phyloP scores from a whole-genome alignment of 2,888 invertebrate genomes.

The Papilio gigon region DNA sequence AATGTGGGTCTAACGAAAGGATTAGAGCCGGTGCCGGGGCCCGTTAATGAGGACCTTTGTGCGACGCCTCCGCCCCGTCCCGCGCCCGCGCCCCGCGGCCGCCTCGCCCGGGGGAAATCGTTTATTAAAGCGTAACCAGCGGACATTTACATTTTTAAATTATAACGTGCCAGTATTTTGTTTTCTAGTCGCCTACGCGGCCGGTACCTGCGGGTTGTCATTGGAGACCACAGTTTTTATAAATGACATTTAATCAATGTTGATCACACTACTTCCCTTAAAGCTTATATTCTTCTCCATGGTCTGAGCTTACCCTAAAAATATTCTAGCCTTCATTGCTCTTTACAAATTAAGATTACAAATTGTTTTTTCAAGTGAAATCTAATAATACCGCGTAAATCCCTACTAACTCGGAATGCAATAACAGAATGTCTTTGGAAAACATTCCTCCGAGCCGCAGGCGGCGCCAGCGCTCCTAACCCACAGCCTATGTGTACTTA shows the following conservation, averaged over 20 bases:
- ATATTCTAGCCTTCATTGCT: too few species aligned
- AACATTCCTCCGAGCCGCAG: not conserved
- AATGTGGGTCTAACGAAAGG: constrained; percentile 79
- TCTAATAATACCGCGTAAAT: not conserved
- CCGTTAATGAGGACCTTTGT: constrained; percentile 77
- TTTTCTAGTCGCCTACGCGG: constrained; percentile 61
- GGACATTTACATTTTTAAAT: constrained; percentile 65
- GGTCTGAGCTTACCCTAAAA: too few species aligned
- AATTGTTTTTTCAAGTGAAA: not conserved
- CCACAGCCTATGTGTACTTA: constrained; percentile 42
- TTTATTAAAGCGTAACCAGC: constrained; percentile 74
- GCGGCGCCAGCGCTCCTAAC: constrained; percentile 10
- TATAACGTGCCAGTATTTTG: constrained; percentile 58
- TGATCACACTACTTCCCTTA: too few species aligned
- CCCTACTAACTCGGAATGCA: not conserved
- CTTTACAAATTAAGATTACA: not conserved
- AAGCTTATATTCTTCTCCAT: too few species aligned
- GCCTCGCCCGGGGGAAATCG: constrained; percentile 65
- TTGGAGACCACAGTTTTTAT: not conserved
- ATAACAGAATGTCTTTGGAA: constrained; percentile 5
- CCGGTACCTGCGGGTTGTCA: not conserved
- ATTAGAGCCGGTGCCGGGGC: constrained; percentile 74
- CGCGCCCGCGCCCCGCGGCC: constrained; percentile 15
- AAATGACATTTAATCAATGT: not conserved
- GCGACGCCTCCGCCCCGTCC: constrained; percentile 55